Conservation (phyloP, 2,888 invertebrate species). For the Phortica okadai region DNA sequence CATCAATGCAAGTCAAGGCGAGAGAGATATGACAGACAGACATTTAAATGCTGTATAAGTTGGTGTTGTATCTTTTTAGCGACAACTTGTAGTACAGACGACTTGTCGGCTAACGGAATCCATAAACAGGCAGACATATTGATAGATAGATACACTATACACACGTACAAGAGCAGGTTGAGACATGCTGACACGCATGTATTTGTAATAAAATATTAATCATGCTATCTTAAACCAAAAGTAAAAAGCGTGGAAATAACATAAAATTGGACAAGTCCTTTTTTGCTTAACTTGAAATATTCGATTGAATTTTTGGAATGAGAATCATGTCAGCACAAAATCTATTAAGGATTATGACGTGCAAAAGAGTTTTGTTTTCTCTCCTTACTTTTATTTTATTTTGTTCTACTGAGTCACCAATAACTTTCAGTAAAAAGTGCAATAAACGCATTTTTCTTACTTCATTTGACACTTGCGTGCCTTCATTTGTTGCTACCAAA, state of each 20-base stretch:
- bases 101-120: background rate
- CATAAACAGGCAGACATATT: background rate
- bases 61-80: background rate
- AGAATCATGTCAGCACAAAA: background rate
- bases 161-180: too few relatives aligned
- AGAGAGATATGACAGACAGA: background rate
- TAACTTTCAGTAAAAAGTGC: slow-evolving; percentile 54
- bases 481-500: slow-evolving; percentile 23
- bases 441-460: slow-evolving; percentile 64
- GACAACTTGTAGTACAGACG: background rate
- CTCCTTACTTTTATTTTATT: background rate
- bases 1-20: slow-evolving; percentile 20
- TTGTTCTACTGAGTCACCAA: too few relatives aligned
- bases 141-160: background rate
- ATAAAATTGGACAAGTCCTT: too few relatives aligned
- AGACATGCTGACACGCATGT: too few relatives aligned
- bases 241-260: too few relatives aligned
- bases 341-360: slow-evolving; percentile 37
- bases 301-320: background rate
- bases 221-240: too few relatives aligned
- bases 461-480: slow-evolving; percentile 46
- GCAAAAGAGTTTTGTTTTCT: slow-evolving; percentile 33
- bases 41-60: background rate
- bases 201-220: too few relatives aligned
- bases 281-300: too few relatives aligned